These are phyloP conservation scores for Pocillopora meandrina DNA, from an alignment of 92 coral and sea anemone species.

Conservation along the genomic window DNA sequence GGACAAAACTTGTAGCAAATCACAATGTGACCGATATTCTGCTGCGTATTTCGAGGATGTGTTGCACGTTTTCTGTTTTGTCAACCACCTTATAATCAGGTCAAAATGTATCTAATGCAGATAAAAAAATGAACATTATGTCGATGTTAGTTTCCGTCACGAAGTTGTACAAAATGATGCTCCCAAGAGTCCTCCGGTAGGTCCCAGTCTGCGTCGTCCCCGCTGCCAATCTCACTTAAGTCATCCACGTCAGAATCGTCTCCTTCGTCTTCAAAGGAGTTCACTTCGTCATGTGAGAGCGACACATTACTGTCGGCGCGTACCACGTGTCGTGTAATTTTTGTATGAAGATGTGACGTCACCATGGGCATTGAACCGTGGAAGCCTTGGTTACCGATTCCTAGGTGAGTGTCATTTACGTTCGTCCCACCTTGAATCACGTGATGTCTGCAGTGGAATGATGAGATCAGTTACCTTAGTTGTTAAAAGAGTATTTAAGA, in stretches of 20 bases:
- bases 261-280: conserved; percentile 58
- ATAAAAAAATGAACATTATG: not conserved
- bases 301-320: conserved; percentile 37
- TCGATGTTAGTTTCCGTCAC: not conserved
- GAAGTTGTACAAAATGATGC: conserved; percentile 12
- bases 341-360: conserved; percentile 23
- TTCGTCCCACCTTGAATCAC: not conserved
- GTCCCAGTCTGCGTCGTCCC: conserved; percentile 36
- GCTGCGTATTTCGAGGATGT: not conserved
- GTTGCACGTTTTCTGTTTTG: not conserved
- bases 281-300: conserved; percentile 59
- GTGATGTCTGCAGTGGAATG: conserved; percentile 19
- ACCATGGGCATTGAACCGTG: conserved; percentile 19
- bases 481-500: too few relatives aligned
- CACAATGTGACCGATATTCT: too few relatives aligned
- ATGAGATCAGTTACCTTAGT: too few relatives aligned
- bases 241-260: conserved; percentile 61
- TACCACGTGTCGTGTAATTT: conserved; percentile 45
- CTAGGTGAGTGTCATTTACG: not conserved
- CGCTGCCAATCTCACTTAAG: conserved; percentile 54
- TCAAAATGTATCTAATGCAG: too few relatives aligned
- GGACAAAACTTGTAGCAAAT: too few relatives aligned
- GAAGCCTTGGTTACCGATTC: conserved; percentile 46
- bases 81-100: too few relatives aligned
- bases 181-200: conserved; percentile 15